Percentiles rank a stretch among this genome's conserved stretches.
phyloP scores from a whole-genome alignment of 2,113 vertebrate genomes.

The Tinamus guttatus region DNA sequence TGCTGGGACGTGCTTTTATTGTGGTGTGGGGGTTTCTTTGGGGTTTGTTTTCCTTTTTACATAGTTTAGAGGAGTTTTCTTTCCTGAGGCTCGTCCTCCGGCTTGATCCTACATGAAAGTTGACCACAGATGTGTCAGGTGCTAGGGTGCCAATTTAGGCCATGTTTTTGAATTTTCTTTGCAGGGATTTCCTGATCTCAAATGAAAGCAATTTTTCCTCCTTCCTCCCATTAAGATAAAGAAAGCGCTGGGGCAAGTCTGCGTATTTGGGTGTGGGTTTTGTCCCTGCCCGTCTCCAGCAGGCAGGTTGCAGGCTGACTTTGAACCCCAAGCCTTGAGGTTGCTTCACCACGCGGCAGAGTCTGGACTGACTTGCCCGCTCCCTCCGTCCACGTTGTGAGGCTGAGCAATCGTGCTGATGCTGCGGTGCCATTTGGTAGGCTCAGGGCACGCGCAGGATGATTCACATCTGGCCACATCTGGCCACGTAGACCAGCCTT shows the following conservation, averaged over 20 bases:
- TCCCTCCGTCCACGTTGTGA: not conserved
- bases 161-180: slow-evolving; percentile 56
- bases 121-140: slow-evolving; percentile 24
- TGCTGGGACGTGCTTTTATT: slow-evolving; percentile 34
- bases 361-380: not conserved
- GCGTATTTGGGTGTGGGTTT: not conserved
- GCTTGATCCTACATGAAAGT: slow-evolving; percentile 57
- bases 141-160: slow-evolving; percentile 31
- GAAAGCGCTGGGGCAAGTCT: not conserved
- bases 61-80: slow-evolving; percentile 38
- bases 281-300: not conserved
- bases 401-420: not conserved
- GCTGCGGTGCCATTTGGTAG: not conserved
- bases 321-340: not conserved
- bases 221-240: not conserved
- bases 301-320: fast-evolving
- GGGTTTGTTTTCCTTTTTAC: slow-evolving; percentile 10
- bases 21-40: slow-evolving; percentile 1
- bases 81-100: slow-evolving; percentile 25
- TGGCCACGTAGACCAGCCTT: not conserved
- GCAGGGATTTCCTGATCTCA: slow-evolving; percentile 23
- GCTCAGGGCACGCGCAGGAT: not conserved
- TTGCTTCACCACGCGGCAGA: not conserved
- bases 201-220: not conserved
- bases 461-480: not conserved